phyloP scores from a whole-genome alignment of 1,140 invertebrate species.

The Macrotrachela quadricornifera region DNA sequence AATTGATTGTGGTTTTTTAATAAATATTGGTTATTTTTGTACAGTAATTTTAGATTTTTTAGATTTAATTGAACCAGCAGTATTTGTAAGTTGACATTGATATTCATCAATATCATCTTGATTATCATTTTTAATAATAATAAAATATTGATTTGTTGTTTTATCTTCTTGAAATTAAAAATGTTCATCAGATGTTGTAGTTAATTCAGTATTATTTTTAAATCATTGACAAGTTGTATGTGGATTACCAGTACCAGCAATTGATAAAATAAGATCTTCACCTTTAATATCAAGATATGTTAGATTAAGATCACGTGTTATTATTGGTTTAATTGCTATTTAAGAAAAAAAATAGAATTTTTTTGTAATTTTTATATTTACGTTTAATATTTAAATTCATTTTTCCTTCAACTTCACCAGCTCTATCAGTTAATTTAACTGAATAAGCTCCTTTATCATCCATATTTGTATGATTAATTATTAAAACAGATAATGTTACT shows the following conservation, averaged over 20 bases:
- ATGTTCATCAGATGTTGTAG: slow-evolving; percentile 11
- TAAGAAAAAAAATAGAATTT: too few species aligned
- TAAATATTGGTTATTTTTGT: too few species aligned
- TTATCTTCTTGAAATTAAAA: not conserved
- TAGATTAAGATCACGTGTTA: not conserved
- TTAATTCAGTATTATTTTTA: slow-evolving; percentile 19
- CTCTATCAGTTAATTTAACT: not conserved
- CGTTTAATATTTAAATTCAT: not conserved
- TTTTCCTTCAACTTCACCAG: not conserved
- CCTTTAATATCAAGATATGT: slow-evolving; percentile 1
- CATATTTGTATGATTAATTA: not conserved
- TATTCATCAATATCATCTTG: slow-evolving; percentile 63
- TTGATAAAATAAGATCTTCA: too few species aligned
- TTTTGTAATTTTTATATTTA: not conserved
- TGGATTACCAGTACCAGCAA: not conserved
- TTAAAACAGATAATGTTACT: slow-evolving; percentile 25
- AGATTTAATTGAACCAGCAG: slow-evolving; percentile 52
- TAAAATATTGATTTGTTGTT: slow-evolving; percentile 8
- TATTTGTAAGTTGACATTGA: slow-evolving; percentile 61
- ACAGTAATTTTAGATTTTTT: too few species aligned
- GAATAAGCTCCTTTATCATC: not conserved
- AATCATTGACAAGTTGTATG: not conserved
- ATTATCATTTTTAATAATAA: slow-evolving; percentile 61
- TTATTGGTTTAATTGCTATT: not conserved
- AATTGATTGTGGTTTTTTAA: too few species aligned